phyloP scores from a whole-genome alignment of 1,140 invertebrate species.

The Scylla paramamosain region DNA sequence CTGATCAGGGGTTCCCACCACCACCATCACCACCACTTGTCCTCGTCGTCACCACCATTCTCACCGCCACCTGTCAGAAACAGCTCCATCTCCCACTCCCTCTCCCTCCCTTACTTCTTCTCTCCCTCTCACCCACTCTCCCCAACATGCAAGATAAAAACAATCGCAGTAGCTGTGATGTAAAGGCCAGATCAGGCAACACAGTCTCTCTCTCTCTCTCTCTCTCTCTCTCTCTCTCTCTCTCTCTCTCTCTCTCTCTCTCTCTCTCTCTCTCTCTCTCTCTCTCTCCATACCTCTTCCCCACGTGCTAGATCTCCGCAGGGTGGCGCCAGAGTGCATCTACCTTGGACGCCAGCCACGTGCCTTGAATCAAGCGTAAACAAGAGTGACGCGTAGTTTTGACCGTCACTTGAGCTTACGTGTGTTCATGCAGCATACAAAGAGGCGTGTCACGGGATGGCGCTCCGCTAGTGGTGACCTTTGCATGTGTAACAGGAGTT shows the following conservation, averaged over 20 bases:
- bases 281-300: constrained; percentile 13
- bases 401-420: no score
- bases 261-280: constrained; percentile 32
- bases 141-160: not conserved
- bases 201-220: constrained; percentile 69
- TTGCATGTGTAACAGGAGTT: no score
- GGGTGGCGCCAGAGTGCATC: not conserved
- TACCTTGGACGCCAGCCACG: not conserved
- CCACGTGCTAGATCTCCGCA: not conserved
- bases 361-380: no score
- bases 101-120: not conserved
- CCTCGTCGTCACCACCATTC: not conserved
- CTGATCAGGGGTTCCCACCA: not conserved
- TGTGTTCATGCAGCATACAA: no score
- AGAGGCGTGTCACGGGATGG: no score
- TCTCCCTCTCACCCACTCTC: not conserved
- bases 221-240: constrained; percentile 53
- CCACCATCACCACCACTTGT: not conserved
- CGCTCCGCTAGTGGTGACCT: no score
- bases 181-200: no score
- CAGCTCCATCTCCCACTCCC: not conserved
- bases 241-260: constrained; percentile 49
- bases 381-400: no score
- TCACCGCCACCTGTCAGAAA: not conserved
- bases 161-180: no score